Evolutionary conservation across 2,113 vertebrate genomes (phyloP), one percentile per base, ranked within the genome.

Genomic region (Macrotus californicus): DNA sequence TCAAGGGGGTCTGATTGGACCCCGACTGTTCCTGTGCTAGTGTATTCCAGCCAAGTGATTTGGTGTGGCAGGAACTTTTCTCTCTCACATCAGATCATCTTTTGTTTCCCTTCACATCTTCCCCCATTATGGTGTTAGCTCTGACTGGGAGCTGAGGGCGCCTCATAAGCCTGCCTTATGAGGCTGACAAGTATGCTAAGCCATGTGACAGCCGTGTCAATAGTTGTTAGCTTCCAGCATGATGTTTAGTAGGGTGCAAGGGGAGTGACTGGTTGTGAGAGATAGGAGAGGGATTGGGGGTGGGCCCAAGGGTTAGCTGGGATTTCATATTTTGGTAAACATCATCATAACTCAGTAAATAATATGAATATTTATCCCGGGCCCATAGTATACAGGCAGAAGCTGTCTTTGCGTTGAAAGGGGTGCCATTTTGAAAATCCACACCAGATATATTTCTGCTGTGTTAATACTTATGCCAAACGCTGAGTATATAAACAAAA

Each of bases 251-350:
- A 19, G 26, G 64, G 34, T 52, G 13, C 6, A 22, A 39, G 50
- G 46, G 26, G 9, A 70, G 11, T 39, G 22, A 70, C 5, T 87
- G 36, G 54, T 39, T 89, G 34, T 75, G 87, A 76, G 64, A 83
- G 48, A 86, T 89, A 8, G 29, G 24, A n/a, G 3, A 90, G 39
- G 22, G 5, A 50, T 31, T 82, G 13, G 54, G 67, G 22, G 31
- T 86, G 2, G 26, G 31, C 93, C 43, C 43, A 70, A 89, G 39
- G 26, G 56, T 73, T 61, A 94, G 13, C 54, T 87, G 79, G 31
- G 43, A n/a, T 89, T 89, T 96, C 34, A 6, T 61, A 66, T 79
- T 64, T 96, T 64, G 77, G 41, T 93, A 89, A 86, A 79, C 12
- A 24, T 69, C 56, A n/a, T 12, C 9, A 36, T 85, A 80, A 82